Percentiles rank a stretch among this genome's conserved stretches.
Conservation (phyloP, 2,888 invertebrate species). For the Ethmia dodecea region DNA sequence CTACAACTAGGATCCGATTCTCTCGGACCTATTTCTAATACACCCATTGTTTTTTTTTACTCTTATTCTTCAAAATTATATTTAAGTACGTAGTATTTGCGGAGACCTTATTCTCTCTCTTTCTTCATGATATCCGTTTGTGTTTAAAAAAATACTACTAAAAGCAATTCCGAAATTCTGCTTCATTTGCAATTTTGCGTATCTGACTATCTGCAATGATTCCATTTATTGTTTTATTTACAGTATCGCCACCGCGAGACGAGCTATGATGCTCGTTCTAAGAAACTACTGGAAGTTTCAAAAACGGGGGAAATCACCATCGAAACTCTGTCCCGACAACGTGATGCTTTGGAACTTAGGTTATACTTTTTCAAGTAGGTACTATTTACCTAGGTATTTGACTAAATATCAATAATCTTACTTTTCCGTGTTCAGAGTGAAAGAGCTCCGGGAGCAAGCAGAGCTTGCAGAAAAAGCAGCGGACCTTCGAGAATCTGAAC, state of each 20-base stretch:
- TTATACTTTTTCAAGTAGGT: conserved; percentile 15
- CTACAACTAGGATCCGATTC: conserved; percentile 31
- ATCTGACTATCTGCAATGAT: too few species aligned
- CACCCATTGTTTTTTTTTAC: too few species aligned
- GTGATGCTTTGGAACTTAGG: conserved; percentile 65
- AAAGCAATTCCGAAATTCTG: too few species aligned
- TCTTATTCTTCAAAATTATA: too few species aligned
- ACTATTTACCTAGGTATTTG: background rate
- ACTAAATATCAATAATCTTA: background rate
- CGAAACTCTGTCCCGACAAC: conserved; percentile 53
- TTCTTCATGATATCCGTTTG: too few species aligned
- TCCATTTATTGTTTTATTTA: too few species aligned
- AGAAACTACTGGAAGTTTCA: conserved; percentile 54
- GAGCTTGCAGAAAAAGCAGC: conserved; percentile 36
- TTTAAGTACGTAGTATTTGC: too few species aligned
- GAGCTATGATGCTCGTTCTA: conserved; percentile 55
- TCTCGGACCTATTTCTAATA: conserved; percentile 15
- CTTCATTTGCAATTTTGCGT: too few species aligned
- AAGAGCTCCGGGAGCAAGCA: conserved; percentile 52
- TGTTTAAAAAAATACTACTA: too few species aligned
- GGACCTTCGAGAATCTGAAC: conserved; percentile 31
- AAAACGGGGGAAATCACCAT: conserved; percentile 64
- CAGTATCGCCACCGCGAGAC: conserved; percentile 61
- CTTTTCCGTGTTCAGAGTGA: conserved; percentile 39
- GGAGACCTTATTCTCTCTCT: too few species aligned